A percentile compares a stretch with the other conserved stretches of the same genome.
Evolutionary conservation across 2,797 vertebrate genomes (phyloP).

Genomic region (Xiphophorus birchmanni): DNA sequence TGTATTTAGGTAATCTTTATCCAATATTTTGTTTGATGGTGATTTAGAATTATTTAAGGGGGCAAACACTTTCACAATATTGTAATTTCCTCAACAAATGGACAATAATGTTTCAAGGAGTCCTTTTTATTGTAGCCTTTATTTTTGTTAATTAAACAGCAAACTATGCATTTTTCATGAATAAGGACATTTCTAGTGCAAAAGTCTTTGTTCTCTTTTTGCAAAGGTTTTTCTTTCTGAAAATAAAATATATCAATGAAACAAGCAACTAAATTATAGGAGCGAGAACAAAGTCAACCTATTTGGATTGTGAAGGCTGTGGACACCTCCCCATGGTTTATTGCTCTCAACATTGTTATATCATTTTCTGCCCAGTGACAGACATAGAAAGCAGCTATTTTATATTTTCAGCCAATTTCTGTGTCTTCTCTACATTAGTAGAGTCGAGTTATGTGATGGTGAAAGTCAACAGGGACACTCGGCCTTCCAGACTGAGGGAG

Average conservation of each 20-base stretch:
- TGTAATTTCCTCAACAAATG: neutral
- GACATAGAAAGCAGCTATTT: constrained; percentile 27
- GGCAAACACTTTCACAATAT: neutral
- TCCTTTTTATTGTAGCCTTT: neutral
- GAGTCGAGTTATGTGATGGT: constrained; percentile 49
- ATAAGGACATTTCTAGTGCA: neutral
- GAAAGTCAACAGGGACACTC: constrained; percentile 53
- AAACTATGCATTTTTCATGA: neutral
- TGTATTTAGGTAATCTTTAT: neutral
- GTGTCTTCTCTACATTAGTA: constrained; percentile 33
- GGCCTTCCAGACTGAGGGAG: constrained; percentile 59
- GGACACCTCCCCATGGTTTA: neutral
- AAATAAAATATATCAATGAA: neutral
- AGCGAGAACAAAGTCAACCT: neutral
- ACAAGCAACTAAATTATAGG: neutral
- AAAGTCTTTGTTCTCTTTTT: neutral
- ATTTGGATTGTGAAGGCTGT: neutral
- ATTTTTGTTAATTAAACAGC: neutral
- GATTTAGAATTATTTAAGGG: neutral
- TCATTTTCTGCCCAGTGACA: constrained; percentile 29
- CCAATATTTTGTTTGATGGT: neutral
- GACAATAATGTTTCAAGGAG: neutral
- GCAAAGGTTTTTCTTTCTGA: neutral
- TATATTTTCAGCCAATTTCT: constrained; percentile 38
- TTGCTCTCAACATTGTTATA: constrained; percentile 12